Evolutionary conservation across 1,140 invertebrate species (phyloP), one percentile per base, ranked within the genome.

Genomic region (Augochlora pura): DNA sequence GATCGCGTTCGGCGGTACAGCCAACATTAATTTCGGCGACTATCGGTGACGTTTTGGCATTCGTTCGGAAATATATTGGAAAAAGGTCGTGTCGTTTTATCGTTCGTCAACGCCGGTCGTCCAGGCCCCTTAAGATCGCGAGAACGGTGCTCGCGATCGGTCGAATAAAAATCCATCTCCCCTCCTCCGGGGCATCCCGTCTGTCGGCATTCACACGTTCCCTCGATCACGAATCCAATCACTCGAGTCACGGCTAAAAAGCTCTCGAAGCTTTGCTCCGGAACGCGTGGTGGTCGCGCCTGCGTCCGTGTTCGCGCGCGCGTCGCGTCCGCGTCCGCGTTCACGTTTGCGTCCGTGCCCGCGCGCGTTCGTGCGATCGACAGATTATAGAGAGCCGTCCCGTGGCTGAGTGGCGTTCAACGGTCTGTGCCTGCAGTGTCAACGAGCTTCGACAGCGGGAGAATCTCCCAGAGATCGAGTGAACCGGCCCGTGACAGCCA

Each of bases 361-460:
- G 32, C 4, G 1, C 32, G 32, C 4, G 32, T 32, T 42, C 60
- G 66, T 84, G 84, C 68, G 54, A 67, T 73, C 73, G 77, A 85
- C 83, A 85, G 83, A 72, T 85, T 77, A 74, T 80, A 72, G 69
- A 85, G 82, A 74, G 80, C 79, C 79, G 66, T 74, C 84, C 25
- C 25, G 68, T 64, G 39, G 73, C 65, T 82, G 70, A 77, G 83
- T 81, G 78, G 72, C 62, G 52, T 84, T 69, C 84, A 81, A 73
- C 59, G 12, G n/a, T n/a, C 54, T 54, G 27, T 59, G 25, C 74
- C 66, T 49, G 59, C 66, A 67, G 74, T 85, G 79, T 84, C 71
- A 74, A 67, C 27, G 76, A 71, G 77, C 57, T 68, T 76, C 72
- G 71, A 84, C 67, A 52, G 42, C 72, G 66, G 72, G 60, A 67